Conservation (phyloP, 2,113 vertebrate species). For the Orthonyx spaldingii region DNA sequence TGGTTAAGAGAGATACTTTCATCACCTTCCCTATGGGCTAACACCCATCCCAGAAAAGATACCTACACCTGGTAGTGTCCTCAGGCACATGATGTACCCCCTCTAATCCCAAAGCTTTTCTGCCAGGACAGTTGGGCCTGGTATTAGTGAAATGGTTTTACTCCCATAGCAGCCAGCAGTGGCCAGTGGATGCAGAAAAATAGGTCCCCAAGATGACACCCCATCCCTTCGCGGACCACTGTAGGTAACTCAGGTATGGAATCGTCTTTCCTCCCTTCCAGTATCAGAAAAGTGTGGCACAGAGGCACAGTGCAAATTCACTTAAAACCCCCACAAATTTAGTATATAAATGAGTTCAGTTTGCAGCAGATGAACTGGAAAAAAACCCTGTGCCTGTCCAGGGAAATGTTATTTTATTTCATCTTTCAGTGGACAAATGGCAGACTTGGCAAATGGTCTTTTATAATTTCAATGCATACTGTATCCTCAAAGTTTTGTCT, state of each 20-base stretch:
- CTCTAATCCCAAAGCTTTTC: background rate
- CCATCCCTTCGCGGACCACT: fast-evolving
- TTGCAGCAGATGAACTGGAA: background rate
- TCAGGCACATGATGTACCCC: background rate
- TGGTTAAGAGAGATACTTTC: background rate
- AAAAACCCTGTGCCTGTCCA: background rate
- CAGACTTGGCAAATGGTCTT: background rate
- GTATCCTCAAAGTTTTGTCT: background rate
- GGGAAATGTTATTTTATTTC: background rate
- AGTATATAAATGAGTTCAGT: background rate
- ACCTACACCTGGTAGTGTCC: fast-evolving
- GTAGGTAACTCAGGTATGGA: background rate
- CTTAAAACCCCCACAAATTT: background rate
- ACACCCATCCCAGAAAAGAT: background rate
- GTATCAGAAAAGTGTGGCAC: background rate
- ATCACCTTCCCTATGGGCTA: background rate
- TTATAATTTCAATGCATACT: background rate
- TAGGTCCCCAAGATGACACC: background rate
- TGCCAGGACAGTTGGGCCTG: background rate
- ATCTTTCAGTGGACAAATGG: background rate
- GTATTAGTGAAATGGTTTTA: background rate
- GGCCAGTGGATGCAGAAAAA: background rate
- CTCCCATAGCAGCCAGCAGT: background rate
- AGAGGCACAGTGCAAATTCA: background rate
- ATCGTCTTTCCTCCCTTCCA: background rate